Base-by-base conservation (phyloP, 2,888 invertebrate species). In the Rhaphigaster nebulosa region DNA sequence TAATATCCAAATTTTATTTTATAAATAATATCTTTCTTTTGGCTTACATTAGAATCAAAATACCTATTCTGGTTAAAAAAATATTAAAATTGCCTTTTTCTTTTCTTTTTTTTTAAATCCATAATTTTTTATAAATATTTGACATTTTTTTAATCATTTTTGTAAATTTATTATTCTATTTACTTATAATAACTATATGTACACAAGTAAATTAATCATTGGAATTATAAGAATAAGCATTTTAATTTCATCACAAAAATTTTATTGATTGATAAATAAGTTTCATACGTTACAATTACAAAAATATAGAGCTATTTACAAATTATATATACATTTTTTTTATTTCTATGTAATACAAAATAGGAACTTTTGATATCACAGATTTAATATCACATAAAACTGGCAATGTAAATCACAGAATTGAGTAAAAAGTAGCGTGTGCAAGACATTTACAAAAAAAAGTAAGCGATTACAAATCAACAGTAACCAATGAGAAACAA, bases 311-410 rank as follows among this genome's bases (percentile, higher is more conserved):
- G 18, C 45, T 84, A 84, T 84, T 41, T 84, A 84, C 84, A 84
- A 45, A n/a, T 38, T 84, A 84, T 84, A 76, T 80, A 84, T 84
- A 84, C 84, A 84, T 23, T 45, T 76, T n/a, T 76, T 45, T 41
- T 45, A 80, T 84, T 84, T 84, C 45, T n/a, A n/a, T 45, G n/a
- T 41, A 45, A 84, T 84, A 84, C 84, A 84, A 45, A 84, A 84
- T 84, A 84, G 84, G n/a, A 84, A 84, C 41, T 84, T 84, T 45
- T 26, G n/a, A 84, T 84, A 84, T 84, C 84, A 84, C 84, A 84
- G 84, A 26, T 84, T 41, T 41, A 80, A 45, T 84, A 84, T 84
- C 84, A 84, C 84, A 84, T 45, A 45, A 84, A 41, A 84, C 13
- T 84, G n/a, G 45, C 84, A 84, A 84, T 45, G 50, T 84, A 38